phyloP scores from a whole-genome alignment of 1,140 invertebrate genomes.

The Ridgeia piscesae region DNA sequence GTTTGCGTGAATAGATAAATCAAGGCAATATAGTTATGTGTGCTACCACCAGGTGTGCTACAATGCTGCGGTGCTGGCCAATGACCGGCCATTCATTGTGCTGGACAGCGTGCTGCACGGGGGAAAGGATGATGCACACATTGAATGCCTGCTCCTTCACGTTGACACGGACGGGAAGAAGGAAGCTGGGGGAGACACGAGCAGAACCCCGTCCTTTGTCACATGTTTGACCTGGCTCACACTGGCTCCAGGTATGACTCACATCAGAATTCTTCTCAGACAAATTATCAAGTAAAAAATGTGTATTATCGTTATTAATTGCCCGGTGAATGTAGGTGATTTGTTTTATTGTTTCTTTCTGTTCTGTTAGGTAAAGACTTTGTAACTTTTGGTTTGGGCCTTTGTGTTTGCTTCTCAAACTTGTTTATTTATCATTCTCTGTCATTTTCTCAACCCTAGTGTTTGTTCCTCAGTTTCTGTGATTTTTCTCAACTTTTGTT shows the following conservation, averaged over 20 bases:
- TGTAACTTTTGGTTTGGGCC: too few relatives aligned
- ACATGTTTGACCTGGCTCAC: background rate
- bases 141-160: background rate
- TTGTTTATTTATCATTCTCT: too few relatives aligned
- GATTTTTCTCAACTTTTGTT: too few relatives aligned
- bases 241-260: background rate
- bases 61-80: background rate
- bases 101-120: background rate
- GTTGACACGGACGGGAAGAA: background rate
- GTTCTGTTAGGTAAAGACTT: conserved; percentile 8
- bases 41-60: background rate
- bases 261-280: background rate
- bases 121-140: background rate
- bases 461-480: too few relatives aligned
- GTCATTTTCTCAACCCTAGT: too few relatives aligned
- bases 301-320: background rate
- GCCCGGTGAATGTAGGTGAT: background rate
- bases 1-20: background rate
- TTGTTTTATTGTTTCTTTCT: background rate
- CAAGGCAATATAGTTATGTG: background rate
- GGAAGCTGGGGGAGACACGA: background rate
- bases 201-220: background rate
- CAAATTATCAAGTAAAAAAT: background rate
- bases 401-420: too few relatives aligned
- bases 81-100: background rate